A percentile compares a stretch with the other conserved stretches of the same genome.
These are phyloP conservation scores for Napeogenes sylphis DNA, from an alignment of 2,888 invertebrate species.

Conservation along the genomic window DNA sequence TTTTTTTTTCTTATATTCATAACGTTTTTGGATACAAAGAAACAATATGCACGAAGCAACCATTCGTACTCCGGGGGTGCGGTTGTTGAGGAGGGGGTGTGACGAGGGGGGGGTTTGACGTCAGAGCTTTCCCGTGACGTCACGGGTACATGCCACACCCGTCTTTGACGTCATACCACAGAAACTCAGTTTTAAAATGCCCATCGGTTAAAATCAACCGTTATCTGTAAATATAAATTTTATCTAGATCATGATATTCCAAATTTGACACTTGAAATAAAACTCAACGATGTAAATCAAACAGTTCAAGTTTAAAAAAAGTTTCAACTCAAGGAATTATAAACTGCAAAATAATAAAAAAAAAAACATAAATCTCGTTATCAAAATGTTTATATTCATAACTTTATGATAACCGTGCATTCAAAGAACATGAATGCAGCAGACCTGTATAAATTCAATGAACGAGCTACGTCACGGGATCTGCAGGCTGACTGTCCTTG, in stretches of 20 bases:
- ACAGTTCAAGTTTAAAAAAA: too few species aligned
- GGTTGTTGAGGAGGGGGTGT: conserved; percentile 37
- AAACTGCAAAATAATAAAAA: too few species aligned
- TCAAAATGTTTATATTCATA: too few species aligned
- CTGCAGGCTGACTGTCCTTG: conserved; percentile 52
- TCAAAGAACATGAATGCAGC: too few species aligned
- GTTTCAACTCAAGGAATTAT: too few species aligned
- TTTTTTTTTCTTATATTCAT: conserved; percentile 11
- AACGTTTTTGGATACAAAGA: conserved; percentile 36
- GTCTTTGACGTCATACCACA: conserved; percentile 66
- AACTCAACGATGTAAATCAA: too few species aligned
- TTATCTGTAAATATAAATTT: neutral
- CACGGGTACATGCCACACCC: conserved; percentile 70
- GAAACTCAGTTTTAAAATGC: conserved; percentile 33
- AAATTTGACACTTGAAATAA: too few species aligned
- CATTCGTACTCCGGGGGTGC: conserved; percentile 51
- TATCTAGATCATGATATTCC: too few species aligned
- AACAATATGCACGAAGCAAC: conserved; percentile 59
- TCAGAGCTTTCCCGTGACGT: conserved; percentile 74
- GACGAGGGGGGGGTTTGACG: conserved; percentile 58
- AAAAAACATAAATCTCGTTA: too few species aligned
- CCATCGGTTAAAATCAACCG: conserved; percentile 8
- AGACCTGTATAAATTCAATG: conserved; percentile 48
- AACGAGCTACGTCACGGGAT: conserved; percentile 69
- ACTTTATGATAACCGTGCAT: too few species aligned